Evolutionary conservation across 1,140 invertebrate species (phyloP), one percentile per base, ranked within the genome.

Genomic region (Drosophila insularis): DNA sequence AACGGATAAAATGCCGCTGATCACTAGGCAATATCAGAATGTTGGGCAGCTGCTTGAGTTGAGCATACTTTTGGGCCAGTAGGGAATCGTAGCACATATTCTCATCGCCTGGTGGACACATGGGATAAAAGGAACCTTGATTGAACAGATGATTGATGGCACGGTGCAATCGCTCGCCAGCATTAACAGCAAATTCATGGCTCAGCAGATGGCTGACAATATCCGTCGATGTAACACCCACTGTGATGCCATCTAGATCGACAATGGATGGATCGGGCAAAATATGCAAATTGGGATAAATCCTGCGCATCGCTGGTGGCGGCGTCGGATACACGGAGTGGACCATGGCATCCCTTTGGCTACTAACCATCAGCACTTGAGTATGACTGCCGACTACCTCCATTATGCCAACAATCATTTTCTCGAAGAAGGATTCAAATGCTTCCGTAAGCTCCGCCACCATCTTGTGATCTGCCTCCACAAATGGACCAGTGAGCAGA

Each of bases 11-110:
- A 89, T 95, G 94, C 91, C 95, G 94, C 63, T 98, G 94, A 89
- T 97, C 95, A 8, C 97, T 98, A 2, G 97, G 97, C 71, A 97
- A 87, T 50, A 99, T 92, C 1, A 99, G 91, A 7, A 99, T 74
- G 89, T 98, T 97, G 1, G 97, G 97, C 55, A 94, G 94, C 56
- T 93, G 91, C 11, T 95, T 92, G 64, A 97, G 93, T 62, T 94
- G 93, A 10, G 94, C 94, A 90, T 95, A 93, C 71, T 94, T 93
- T 40, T 95, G 94, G 92, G 95, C 96, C 46, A 96, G 92, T 59
- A 94, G 93, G 13, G 94, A 94, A 91, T 98, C 97, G 35, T 74
- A 89, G 3, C 96, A 80, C 75, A 94, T 94, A 8, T 96, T 89
- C 55, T 95, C 94, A 69, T 94, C 92, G 23, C 93, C 90, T n/a